phyloP scores from a whole-genome alignment of 2,888 invertebrate genomes.

The Callinectes sapidus region DNA sequence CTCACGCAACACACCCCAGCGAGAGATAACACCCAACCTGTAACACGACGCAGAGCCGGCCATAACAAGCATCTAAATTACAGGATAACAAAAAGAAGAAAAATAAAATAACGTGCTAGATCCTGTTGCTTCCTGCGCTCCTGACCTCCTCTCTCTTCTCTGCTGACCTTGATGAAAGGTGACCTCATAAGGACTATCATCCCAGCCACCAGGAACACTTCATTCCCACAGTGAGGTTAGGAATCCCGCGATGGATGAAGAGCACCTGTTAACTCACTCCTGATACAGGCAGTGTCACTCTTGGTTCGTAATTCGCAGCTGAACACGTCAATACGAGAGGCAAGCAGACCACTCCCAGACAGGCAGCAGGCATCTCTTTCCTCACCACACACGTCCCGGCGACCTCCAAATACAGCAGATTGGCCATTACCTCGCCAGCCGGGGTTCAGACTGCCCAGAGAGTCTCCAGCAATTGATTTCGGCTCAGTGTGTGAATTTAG shows the following conservation, averaged over 20 bases:
- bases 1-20: not conserved
- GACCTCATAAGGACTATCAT: not conserved
- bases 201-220: not conserved
- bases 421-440: slow-evolving; percentile 27
- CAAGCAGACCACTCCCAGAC: not conserved
- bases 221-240: not conserved
- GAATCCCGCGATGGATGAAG: not conserved
- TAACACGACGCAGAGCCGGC: not conserved
- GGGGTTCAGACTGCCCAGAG: slow-evolving; percentile 24
- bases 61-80: slow-evolving; percentile 19
- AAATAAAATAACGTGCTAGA: slow-evolving; percentile 9
- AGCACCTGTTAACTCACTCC: not conserved
- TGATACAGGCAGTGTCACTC: not conserved
- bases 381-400: slow-evolving; percentile 27
- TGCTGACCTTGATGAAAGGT: slow-evolving; percentile 1
- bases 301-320: not conserved
- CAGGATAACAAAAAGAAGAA: not conserved
- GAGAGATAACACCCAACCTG: slow-evolving; percentile 29
- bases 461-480: slow-evolving; percentile 23
- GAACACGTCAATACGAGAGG: not conserved
- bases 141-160: not conserved
- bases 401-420: slow-evolving; percentile 30
- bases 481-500: slow-evolving; percentile 25
- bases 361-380: slow-evolving; percentile 20
- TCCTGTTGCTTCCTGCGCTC: not conserved